Evolutionary conservation across 35 echinoderm and acorn worm genomes (phyloP).

Genomic region (Antedon bifida): DNA sequence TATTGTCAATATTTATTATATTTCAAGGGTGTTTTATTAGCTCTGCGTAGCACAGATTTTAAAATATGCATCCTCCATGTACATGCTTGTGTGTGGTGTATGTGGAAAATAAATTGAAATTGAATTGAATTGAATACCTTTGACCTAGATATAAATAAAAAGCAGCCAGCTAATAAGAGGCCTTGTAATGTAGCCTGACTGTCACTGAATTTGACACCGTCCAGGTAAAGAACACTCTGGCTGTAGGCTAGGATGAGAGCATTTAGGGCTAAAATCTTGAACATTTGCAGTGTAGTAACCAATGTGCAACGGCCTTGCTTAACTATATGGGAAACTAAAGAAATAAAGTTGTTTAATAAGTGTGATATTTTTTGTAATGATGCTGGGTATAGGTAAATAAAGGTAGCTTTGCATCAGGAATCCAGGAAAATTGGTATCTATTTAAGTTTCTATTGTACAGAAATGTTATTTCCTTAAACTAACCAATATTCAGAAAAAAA

Average conservation of each 20-base stretch:
- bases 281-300: slow-evolving; percentile 99
- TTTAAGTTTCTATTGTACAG: no score
- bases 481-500: no score
- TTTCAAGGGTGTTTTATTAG: no score
- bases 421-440: no score
- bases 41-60: no score
- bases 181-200: slow-evolving; percentile 96
- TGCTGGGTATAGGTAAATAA: neutral
- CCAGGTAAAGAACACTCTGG: slow-evolving; percentile 90
- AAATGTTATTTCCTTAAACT: no score
- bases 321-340: slow-evolving; percentile 86
- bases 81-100: no score
- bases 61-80: no score
- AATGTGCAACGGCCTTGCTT: slow-evolving; percentile 96
- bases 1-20: no score
- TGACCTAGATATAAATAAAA: slow-evolving; percentile 99
- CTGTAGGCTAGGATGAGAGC: slow-evolving; percentile 96
- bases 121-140: slow-evolving; percentile 27
- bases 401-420: no score
- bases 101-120: no score
- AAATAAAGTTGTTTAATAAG: slow-evolving; percentile 11
- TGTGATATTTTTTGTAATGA: neutral
- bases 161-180: slow-evolving; percentile 88
- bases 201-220: slow-evolving; percentile 95
- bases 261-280: slow-evolving; percentile 93